phyloP scores from a whole-genome alignment of 2,888 invertebrate species.

The Drosophila trichaetosa region DNA sequence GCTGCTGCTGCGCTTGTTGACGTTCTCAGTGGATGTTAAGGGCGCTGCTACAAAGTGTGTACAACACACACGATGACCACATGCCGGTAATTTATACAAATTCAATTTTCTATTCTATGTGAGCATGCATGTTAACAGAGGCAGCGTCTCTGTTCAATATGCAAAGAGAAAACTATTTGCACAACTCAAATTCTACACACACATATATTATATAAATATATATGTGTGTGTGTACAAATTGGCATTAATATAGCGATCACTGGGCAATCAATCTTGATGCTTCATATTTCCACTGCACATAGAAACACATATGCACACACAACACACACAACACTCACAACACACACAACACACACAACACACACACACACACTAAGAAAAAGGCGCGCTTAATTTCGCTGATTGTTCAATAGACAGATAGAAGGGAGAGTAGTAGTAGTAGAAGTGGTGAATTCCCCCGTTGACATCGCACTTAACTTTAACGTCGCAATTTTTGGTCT shows the following conservation, averaged over 20 bases:
- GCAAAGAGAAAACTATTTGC: conserved; percentile 10
- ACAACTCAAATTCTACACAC: conserved; percentile 1
- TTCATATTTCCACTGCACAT: conserved; percentile 26
- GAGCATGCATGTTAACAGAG: not conserved
- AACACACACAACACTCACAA: conserved; percentile 19
- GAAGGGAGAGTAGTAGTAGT: not conserved
- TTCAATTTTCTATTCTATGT: conserved; percentile 30
- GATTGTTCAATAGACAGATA: conserved; percentile 26
- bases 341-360: conserved; percentile 16
- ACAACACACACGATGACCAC: conserved; percentile 53
- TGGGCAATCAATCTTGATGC: conserved; percentile 32
- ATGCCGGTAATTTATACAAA: conserved; percentile 67
- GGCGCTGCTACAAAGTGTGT: conserved; percentile 18
- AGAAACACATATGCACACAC: conserved; percentile 1
- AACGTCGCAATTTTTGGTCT: conserved; percentile 43
- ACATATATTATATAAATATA: conserved; percentile 5
- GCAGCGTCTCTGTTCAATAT: conserved; percentile 24
- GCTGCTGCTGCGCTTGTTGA: not conserved
- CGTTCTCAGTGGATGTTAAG: conserved; percentile 29
- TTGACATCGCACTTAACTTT: conserved; percentile 22
- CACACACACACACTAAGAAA: conserved; percentile 6
- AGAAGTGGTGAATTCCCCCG: conserved; percentile 15
- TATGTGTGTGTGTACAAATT: not conserved
- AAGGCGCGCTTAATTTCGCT: conserved; percentile 31
- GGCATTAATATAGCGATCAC: conserved; percentile 27